A percentile compares a stretch with the other conserved stretches of the same genome.
Conservation (phyloP, 2,797 vertebrate genomes). For the Margarornis squamiger region DNA sequence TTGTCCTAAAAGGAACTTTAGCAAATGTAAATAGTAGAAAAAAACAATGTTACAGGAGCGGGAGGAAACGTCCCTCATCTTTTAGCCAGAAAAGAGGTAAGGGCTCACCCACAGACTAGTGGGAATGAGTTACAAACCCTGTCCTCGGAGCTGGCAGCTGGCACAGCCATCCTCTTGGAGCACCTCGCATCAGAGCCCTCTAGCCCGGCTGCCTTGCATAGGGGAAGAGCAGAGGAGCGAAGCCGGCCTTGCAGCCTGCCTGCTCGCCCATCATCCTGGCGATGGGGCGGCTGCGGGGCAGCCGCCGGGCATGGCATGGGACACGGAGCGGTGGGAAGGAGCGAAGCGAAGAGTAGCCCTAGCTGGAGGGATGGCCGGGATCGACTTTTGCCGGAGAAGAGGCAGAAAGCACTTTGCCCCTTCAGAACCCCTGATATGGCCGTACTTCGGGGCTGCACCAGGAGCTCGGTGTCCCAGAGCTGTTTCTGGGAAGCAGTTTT, state of each 20-base stretch:
- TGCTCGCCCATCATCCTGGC: too few relatives aligned
- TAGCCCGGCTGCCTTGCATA: not conserved
- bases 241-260: too few relatives aligned
- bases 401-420: not conserved
- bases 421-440: not conserved
- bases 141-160: not conserved
- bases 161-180: not conserved
- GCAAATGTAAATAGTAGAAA: not conserved
- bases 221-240: not conserved
- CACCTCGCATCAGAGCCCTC: not conserved
- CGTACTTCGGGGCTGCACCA: too few relatives aligned
- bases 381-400: not conserved
- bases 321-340: rapidly evolving
- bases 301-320: rapidly evolving
- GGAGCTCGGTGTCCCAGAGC: not conserved
- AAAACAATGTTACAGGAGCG: not conserved
- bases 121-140: not conserved
- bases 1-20: not conserved
- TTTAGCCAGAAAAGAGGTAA: not conserved
- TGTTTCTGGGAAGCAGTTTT: not conserved
- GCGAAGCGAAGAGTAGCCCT: rapidly evolving
- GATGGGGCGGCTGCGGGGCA: not conserved
- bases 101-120: not conserved
- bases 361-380: rapidly evolving
- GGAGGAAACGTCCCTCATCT: not conserved